Evolutionary conservation across 92 coral and sea anemone species (phyloP).

Genomic region (Porites lobata): DNA sequence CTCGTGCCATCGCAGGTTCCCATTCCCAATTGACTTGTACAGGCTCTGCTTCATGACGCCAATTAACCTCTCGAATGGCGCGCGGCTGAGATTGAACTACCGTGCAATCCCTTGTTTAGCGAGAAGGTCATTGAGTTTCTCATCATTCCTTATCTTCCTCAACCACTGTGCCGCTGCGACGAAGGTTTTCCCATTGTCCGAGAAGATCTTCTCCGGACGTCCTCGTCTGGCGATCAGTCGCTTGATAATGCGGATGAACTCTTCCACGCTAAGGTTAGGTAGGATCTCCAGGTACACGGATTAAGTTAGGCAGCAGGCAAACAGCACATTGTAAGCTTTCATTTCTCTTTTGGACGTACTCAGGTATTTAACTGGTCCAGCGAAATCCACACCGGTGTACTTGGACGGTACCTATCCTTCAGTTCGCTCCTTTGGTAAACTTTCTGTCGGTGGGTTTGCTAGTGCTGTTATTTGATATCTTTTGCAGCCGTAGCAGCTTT

Average conservation of each 20-base stretch:
- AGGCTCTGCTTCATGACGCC: conserved; percentile 35
- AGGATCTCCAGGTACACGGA: neutral
- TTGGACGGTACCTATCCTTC: neutral
- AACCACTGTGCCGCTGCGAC: neutral
- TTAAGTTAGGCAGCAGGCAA: neutral
- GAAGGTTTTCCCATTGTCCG: neutral
- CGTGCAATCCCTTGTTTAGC: neutral
- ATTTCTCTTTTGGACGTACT: neutral
- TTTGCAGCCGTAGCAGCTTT: conserved; percentile 21
- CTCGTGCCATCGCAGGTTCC: conserved; percentile 29
- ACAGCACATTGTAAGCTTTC: neutral
- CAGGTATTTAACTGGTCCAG: neutral
- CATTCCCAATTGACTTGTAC: conserved; percentile 18
- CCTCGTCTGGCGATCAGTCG: neutral
- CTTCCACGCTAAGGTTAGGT: neutral
- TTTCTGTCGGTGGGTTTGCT: conserved; percentile 6
- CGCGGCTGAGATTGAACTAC: conserved; percentile 6
- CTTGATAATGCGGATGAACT: neutral
- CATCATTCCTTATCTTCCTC: neutral
- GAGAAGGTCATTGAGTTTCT: neutral
- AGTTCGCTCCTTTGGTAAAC: neutral
- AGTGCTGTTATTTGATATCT: conserved; percentile 21
- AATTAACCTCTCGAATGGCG: conserved; percentile 19
- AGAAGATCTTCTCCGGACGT: neutral
- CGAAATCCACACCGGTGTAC: neutral